Conservation (phyloP, 2,797 vertebrate genomes). For the Rhinichthys osculus region DNA sequence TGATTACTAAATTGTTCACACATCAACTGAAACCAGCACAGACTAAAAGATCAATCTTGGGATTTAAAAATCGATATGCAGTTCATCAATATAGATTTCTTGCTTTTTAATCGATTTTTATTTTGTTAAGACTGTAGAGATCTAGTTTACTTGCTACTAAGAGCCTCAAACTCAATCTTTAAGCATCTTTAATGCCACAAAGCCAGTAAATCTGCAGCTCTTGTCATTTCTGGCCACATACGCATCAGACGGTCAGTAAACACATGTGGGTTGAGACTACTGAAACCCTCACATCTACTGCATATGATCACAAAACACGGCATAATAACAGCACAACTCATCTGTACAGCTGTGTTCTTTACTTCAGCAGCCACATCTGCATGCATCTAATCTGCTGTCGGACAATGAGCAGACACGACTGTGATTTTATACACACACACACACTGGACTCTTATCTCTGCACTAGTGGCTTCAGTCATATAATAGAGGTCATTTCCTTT, state of each 20-base stretch:
- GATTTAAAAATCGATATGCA: neutral
- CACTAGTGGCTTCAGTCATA: neutral
- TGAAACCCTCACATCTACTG: neutral
- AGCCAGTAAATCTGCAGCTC: neutral
- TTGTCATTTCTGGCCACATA: neutral
- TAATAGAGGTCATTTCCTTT: neutral
- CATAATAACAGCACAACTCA: neutral
- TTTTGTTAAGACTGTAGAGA: neutral
- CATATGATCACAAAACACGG: neutral
- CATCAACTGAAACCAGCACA: no score
- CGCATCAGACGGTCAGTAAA: neutral
- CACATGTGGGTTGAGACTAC: neutral
- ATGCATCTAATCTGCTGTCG: slow-evolving; percentile 9
- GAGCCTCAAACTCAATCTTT: neutral
- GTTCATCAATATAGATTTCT: neutral
- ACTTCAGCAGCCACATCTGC: slow-evolving; percentile 6
- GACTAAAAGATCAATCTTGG: neutral
- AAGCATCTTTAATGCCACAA: neutral
- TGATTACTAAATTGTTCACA: neutral
- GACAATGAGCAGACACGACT: neutral
- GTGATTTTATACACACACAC: slow-evolving; percentile 1
- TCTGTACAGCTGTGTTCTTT: neutral
- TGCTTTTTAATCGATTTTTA: neutral
- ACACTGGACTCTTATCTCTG: neutral
- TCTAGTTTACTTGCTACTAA: neutral